phyloP scores from a whole-genome alignment of 1,140 invertebrate genomes.

The Anagrus nilaparvatae region DNA sequence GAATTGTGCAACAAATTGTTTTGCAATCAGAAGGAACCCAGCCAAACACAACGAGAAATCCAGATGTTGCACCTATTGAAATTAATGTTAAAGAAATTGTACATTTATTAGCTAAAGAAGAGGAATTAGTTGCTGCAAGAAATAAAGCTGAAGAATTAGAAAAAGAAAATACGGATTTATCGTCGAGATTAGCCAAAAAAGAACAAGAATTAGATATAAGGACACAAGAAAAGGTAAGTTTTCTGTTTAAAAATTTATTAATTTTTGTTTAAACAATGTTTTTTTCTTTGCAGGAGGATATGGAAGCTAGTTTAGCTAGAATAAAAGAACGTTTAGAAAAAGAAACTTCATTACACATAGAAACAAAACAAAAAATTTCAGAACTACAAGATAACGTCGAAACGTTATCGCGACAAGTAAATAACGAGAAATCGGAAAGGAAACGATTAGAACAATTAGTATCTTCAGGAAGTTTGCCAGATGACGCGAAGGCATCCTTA shows the following conservation, averaged over 20 bases:
- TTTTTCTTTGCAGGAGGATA: constrained; percentile 59
- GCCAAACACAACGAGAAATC: constrained; percentile 53
- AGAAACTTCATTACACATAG: constrained; percentile 76
- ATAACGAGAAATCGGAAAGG: constrained; percentile 71
- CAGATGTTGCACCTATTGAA: constrained; percentile 72
- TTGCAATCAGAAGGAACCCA: constrained; percentile 66
- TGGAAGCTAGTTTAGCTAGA: constrained; percentile 71
- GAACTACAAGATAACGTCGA: constrained; percentile 48
- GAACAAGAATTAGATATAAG: constrained; percentile 85
- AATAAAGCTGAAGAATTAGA: constrained; percentile 81
- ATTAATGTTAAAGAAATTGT: constrained; percentile 90
- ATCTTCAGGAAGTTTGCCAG: constrained; percentile 78
- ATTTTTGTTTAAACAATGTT: background rate
- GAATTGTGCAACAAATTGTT: constrained; percentile 91
- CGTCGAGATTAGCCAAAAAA: constrained; percentile 77
- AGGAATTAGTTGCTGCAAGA: constrained; percentile 78
- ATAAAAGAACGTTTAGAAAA: constrained; percentile 84
- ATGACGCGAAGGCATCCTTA: constrained; percentile 72
- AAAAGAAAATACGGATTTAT: constrained; percentile 79
- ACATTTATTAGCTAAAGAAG: constrained; percentile 84
- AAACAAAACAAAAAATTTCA: constrained; percentile 73
- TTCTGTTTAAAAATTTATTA: no score
- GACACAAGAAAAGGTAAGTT: constrained; percentile 71
- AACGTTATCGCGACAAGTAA: constrained; percentile 50
- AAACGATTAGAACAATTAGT: constrained; percentile 74